These are phyloP conservation scores for Microcebus griseorufus DNA, from an alignment of 2,113 vertebrate genomes.

Conservation along the genomic window DNA sequence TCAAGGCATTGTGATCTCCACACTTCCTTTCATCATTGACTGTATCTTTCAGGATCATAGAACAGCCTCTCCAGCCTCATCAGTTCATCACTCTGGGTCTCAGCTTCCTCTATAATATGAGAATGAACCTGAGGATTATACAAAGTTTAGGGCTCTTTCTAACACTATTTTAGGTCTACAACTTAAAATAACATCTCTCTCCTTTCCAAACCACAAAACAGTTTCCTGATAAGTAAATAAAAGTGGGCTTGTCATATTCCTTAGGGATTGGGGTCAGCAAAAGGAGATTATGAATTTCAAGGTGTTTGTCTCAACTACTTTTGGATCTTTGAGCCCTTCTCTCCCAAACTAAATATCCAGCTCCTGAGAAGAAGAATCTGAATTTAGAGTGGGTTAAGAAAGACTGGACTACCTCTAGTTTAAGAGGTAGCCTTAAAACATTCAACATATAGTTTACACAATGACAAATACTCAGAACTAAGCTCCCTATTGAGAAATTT, in stretches of 20 bases:
- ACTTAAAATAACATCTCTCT: not conserved
- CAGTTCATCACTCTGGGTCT: not conserved
- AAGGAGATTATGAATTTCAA: constrained; percentile 1
- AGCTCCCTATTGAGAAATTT: not conserved
- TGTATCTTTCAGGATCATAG: not conserved
- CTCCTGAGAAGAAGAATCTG: not conserved
- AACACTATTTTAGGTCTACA: not conserved
- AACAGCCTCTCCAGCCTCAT: not conserved
- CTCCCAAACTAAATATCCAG: constrained; percentile 17
- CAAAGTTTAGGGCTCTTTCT: not conserved
- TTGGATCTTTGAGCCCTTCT: not conserved
- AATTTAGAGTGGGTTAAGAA: not conserved
- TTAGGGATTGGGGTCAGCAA: not conserved
- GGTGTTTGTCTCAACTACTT: not conserved
- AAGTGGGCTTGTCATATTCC: not conserved
- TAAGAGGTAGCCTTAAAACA: not conserved
- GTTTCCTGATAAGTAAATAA: constrained; percentile 9
- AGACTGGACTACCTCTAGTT: not conserved
- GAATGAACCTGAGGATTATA: constrained; percentile 15
- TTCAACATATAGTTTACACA: not conserved
- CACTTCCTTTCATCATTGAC: not conserved
- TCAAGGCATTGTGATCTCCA: not conserved
- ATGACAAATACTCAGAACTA: not conserved
- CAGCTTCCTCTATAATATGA: constrained; percentile 27
- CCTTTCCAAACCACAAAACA: constrained; percentile 18